phyloP scores from a whole-genome alignment of 2,797 vertebrate species.

The Spatula clypeata region DNA sequence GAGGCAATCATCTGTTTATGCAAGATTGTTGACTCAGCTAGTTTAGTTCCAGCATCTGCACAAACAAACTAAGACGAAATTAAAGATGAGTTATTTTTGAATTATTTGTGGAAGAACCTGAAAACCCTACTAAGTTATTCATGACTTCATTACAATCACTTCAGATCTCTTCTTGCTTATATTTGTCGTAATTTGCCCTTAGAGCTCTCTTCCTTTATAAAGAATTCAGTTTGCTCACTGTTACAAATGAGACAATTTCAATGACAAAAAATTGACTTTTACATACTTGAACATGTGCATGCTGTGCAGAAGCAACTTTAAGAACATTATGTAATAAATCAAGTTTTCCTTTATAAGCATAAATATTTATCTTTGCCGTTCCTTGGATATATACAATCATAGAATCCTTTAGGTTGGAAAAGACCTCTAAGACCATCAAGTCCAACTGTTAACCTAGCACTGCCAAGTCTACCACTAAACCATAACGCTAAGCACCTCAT shows the following conservation, averaged over 20 bases:
- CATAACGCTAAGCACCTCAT: too few species aligned
- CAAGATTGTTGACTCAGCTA: conserved; percentile 97
- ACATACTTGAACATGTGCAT: background rate
- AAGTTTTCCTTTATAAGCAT: background rate
- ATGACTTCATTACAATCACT: conserved; percentile 50
- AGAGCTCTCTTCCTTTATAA: conserved; percentile 7
- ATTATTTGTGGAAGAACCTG: conserved; percentile 58
- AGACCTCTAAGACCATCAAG: too few species aligned
- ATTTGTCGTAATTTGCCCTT: conserved; percentile 19
- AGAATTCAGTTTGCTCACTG: conserved; percentile 4
- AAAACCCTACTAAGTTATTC: conserved; percentile 59
- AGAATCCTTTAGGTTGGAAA: too few species aligned
- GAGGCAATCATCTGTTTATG: conserved; percentile 98
- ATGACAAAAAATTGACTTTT: background rate
- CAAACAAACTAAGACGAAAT: conserved; percentile 94
- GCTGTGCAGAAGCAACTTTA: background rate
- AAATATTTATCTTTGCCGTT: background rate
- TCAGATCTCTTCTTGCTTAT: conserved; percentile 42
- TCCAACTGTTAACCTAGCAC: too few species aligned
- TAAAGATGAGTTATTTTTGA: conserved; percentile 67
- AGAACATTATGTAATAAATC: background rate
- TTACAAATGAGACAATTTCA: conserved; percentile 31
- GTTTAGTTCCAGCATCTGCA: conserved; percentile 95
- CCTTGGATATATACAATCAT: background rate
- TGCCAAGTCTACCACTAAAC: too few species aligned